These are phyloP conservation scores for Climacteris rufus DNA, from an alignment of 2,113 vertebrate species.

Conservation along the genomic window DNA sequence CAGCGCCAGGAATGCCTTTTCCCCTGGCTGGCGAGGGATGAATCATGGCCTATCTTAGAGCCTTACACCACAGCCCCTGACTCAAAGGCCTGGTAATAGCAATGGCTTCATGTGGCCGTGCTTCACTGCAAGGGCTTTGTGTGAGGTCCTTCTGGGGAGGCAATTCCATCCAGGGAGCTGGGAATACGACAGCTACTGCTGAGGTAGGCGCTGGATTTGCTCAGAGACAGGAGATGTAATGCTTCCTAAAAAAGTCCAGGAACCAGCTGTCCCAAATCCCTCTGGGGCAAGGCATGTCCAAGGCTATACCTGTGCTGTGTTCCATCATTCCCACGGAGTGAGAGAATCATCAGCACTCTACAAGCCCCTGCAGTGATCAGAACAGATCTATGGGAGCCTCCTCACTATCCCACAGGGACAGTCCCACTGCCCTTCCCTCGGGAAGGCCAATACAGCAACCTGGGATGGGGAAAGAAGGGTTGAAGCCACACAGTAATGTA, in stretches of 20 bases:
- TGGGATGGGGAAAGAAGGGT: not conserved
- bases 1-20: accelerated
- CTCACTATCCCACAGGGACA: not conserved
- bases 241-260: not conserved
- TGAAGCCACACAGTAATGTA: not conserved
- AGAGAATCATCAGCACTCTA: not conserved
- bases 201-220: not conserved
- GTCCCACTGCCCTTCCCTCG: not conserved
- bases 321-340: accelerated
- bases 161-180: not conserved
- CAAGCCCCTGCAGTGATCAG: not conserved
- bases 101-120: not conserved
- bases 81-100: not conserved
- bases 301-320: not conserved
- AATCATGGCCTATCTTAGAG: slow-evolving; percentile 34
- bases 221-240: not conserved
- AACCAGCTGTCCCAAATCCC: not conserved
- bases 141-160: not conserved
- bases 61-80: not conserved
- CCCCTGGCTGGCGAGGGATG: not conserved
- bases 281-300: not conserved
- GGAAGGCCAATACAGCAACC: too few relatives aligned
- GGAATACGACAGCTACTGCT: not conserved
- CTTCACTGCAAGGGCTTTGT: not conserved
- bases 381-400: not conserved